Base-by-base conservation (phyloP, 92 coral and sea anemone genomes). In the Desmophyllum pertusum region DNA sequence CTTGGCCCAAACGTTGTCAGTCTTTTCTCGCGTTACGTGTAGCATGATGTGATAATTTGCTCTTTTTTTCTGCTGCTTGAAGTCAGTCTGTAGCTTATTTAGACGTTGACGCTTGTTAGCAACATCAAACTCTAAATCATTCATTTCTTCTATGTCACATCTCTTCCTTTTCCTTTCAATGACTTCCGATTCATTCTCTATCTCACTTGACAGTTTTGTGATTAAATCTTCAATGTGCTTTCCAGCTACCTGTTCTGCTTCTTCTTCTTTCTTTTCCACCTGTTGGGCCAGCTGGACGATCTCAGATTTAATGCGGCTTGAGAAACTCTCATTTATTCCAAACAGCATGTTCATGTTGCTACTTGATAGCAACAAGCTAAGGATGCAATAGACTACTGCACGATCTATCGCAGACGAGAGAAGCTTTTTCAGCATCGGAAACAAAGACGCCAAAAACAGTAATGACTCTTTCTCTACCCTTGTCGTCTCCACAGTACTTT, bases 91-190 rank as follows among this genome's bases (percentile, higher is more conserved):
- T n/a, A n/a, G n/a, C n/a, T n/a, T n/a, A n/a, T n/a, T n/a, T n/a
- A 87, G 87, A 59, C 75, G 87, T 71, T 40, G 70, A 73, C 87
- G 87, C 64, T 81, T 87, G 70, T 87, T 87, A 40, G 51, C 76
- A 68, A 82, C 15, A 14, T 88, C 87, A 75, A 88, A 88, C 57
- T 88, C 83, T 77, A 83, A 39, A 57, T 88, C 91, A 88, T 72
- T 41, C 37, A 88, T 74, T 75, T 88, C 91, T 45, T 88, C 91
- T 83, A 79, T 76, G 80, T 83, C 75, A 50, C 91, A 88, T 69
- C 88, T 88, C 66, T 83, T 88, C 43, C 84, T 66, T 77, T 83
- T 88, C 81, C 87, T 35, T 50, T 76, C 84, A 61, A 87, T 36
- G 68, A 42, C 52, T 30, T 81, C 87, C 25, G 79, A 57, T 43